These are phyloP conservation scores for Python bivittatus DNA, from an alignment of 2,113 vertebrate genomes.

Conservation along the genomic window DNA sequence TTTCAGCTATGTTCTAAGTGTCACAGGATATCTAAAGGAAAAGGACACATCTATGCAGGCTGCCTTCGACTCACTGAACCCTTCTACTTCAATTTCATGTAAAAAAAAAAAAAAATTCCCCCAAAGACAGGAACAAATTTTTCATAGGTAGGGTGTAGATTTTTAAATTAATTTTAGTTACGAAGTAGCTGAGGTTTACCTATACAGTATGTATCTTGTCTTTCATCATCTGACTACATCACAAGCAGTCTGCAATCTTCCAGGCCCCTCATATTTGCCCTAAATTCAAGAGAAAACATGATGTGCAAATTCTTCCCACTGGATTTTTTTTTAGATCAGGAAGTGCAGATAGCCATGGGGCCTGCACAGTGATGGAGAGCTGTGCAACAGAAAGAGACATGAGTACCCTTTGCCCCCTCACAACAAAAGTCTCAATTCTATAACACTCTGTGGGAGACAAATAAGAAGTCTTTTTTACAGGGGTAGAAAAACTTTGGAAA, in stretches of 20 bases:
- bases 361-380: background rate
- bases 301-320: background rate
- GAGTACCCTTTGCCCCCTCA: background rate
- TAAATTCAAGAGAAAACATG: background rate
- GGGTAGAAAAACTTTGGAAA: background rate
- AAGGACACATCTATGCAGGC: too few relatives aligned
- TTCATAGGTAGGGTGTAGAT: background rate
- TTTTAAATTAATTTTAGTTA: background rate
- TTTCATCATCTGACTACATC: background rate
- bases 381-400: background rate
- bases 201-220: background rate
- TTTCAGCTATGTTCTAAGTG: too few relatives aligned
- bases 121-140: background rate
- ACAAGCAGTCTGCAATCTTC: background rate
- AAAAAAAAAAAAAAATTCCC: background rate
- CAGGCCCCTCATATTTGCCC: background rate
- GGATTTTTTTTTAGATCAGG: background rate
- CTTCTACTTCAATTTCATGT: background rate
- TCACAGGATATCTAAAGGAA: too few relatives aligned
- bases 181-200: background rate
- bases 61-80: background rate
- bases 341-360: background rate
- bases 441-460: background rate
- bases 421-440: background rate
- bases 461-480: background rate